Conservation (phyloP, 2,113 vertebrate genomes). For the Struthio camelus region DNA sequence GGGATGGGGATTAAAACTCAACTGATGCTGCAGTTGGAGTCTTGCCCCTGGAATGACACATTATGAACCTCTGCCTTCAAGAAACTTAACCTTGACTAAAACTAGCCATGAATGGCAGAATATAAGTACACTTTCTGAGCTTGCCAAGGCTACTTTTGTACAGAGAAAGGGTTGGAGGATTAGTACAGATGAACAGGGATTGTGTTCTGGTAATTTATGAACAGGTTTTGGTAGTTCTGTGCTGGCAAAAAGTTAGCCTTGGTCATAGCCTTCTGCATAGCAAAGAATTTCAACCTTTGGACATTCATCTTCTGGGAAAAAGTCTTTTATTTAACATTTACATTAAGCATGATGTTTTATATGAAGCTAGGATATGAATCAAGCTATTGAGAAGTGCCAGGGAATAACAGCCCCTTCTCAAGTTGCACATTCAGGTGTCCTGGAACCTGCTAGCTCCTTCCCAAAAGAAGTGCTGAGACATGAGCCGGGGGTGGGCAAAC, state of each 20-base stretch:
- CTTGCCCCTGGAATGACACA: neutral
- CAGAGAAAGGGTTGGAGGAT: neutral
- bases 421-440: accelerated
- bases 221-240: neutral
- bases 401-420: neutral
- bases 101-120: neutral
- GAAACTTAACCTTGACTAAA: neutral
- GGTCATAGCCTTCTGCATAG: neutral
- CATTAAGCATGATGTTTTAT: neutral
- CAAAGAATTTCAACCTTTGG: neutral
- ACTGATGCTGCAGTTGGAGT: neutral
- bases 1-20: neutral
- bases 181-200: neutral
- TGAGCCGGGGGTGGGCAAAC: neutral
- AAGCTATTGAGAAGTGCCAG: neutral
- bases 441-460: neutral
- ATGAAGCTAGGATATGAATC: neutral
- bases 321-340: neutral
- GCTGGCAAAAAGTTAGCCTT: neutral
- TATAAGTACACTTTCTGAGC: neutral
- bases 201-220: neutral
- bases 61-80: neutral
- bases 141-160: neutral
- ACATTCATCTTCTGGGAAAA: neutral
- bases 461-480: neutral